Percentiles rank a stretch among this genome's conserved stretches.
Evolutionary conservation across 2,113 vertebrate genomes (phyloP).

Genomic region (Lates calcarifer): DNA sequence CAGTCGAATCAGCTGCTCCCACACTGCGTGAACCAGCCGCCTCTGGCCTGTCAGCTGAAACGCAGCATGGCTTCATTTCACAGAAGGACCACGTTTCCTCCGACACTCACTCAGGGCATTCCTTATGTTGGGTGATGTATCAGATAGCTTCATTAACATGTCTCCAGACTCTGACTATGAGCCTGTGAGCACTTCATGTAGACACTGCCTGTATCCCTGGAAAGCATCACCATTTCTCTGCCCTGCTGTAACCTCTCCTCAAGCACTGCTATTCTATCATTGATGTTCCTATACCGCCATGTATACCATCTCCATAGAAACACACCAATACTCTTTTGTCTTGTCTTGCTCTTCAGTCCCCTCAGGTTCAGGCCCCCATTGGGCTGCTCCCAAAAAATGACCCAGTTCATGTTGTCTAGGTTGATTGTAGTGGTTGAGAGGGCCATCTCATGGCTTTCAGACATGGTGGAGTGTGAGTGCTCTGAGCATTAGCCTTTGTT

Average conservation of each 20-base stretch:
- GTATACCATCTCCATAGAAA: slow-evolving; percentile 3
- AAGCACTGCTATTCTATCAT: background rate
- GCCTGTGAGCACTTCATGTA: background rate
- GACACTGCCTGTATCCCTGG: background rate
- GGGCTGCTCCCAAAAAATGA: too few species aligned
- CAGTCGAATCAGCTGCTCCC: slow-evolving; percentile 15
- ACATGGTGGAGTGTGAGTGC: background rate
- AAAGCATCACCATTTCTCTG: background rate
- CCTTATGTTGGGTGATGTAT: too few species aligned
- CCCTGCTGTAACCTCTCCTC: too few species aligned
- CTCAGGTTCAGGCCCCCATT: slow-evolving; percentile 3
- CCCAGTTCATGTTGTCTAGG: background rate
- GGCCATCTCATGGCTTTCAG: background rate
- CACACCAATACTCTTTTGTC: background rate
- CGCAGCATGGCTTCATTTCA: slow-evolving; percentile 34
- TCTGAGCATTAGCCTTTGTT: slow-evolving; percentile 16
- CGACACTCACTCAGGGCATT: too few species aligned
- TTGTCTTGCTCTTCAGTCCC: background rate
- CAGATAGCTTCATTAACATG: slow-evolving; percentile 9
- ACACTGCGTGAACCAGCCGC: background rate
- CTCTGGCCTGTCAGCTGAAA: slow-evolving; percentile 23
- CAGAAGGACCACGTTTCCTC: slow-evolving; percentile 16
- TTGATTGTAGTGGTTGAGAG: background rate
- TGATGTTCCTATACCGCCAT: background rate
- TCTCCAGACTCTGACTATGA: background rate